A percentile compares a stretch with the other conserved stretches of the same genome.
phyloP scores from a whole-genome alignment of 2,797 vertebrate genomes.

The Gallinago stenura region DNA sequence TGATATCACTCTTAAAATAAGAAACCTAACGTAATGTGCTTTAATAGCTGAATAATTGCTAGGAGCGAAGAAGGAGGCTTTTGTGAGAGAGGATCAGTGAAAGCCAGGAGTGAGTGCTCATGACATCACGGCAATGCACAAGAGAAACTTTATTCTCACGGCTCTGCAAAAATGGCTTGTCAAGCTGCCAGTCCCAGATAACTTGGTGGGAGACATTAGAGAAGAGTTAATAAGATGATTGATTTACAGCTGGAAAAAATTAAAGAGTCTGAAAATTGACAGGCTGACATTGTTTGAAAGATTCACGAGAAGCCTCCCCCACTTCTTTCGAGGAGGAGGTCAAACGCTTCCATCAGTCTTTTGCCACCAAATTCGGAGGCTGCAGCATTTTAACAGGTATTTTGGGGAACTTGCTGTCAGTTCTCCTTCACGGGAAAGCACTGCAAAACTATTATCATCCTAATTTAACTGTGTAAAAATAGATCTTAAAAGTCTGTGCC shows the following conservation, averaged over 20 bases:
- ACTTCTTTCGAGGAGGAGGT: neutral
- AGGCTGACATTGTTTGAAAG: slow-evolving; percentile 55
- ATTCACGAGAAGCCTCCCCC: neutral
- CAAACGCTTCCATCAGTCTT: neutral
- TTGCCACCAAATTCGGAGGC: slow-evolving; percentile 2
- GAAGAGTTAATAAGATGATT: slow-evolving; percentile 73
- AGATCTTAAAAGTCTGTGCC: neutral
- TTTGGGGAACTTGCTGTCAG: neutral
- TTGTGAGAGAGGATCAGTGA: slow-evolving; percentile 74
- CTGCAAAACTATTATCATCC: neutral
- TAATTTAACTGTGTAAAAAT: neutral
- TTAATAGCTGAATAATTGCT: slow-evolving; percentile 83
- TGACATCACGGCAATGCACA: slow-evolving; percentile 81
- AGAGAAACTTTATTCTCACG: slow-evolving; percentile 78
- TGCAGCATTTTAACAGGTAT: neutral
- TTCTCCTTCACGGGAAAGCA: neutral
- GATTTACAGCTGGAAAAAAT: slow-evolving; percentile 79
- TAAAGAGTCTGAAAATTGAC: slow-evolving; percentile 68
- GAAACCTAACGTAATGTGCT: slow-evolving; percentile 82
- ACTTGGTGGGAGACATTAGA: slow-evolving; percentile 50
- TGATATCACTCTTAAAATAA: slow-evolving; percentile 85
- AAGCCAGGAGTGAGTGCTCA: slow-evolving; percentile 70
- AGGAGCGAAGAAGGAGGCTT: slow-evolving; percentile 78
- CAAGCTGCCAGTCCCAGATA: slow-evolving; percentile 76
- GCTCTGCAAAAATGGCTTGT: slow-evolving; percentile 33